Percentiles rank a stretch among this genome's conserved stretches.
phyloP scores from a whole-genome alignment of 2,797 vertebrate genomes.

The Tapirus indicus region DNA sequence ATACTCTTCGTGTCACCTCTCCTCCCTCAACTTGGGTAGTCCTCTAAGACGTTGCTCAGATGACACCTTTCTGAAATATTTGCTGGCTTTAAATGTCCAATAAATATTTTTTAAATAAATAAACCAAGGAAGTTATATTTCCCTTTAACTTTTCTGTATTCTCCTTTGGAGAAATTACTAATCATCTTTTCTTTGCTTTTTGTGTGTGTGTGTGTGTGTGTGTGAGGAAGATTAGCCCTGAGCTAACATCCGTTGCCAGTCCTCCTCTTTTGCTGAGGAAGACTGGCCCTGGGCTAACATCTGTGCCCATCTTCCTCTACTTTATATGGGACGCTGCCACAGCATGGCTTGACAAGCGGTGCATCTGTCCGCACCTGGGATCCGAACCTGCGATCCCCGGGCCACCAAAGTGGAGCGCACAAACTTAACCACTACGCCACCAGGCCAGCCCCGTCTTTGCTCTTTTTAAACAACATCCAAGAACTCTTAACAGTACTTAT shows the following conservation, averaged over 20 bases:
- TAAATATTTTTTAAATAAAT: constrained; percentile 50
- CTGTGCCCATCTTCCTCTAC: no score
- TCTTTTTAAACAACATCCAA: background rate
- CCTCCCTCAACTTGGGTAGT: background rate
- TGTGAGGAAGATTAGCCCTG: no score
- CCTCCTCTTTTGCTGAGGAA: no score
- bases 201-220: background rate
- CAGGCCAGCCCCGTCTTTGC: no score
- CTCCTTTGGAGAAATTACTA: background rate
- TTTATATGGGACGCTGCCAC: no score
- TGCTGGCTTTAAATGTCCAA: background rate
- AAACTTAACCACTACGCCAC: no score
- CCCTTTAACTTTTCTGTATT: background rate
- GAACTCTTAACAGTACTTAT: background rate
- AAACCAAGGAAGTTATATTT: background rate
- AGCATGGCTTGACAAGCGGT: no score
- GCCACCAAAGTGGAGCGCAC: no score
- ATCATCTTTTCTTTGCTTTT: background rate
- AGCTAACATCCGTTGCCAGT: no score
- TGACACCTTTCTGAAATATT: background rate
- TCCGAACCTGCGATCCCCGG: no score
- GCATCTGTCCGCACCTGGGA: no score
- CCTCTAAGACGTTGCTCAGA: background rate
- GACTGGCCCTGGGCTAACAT: no score
- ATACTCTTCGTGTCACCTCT: background rate